phyloP scores from a whole-genome alignment of 2,797 vertebrate species.

The Triplophysa yarkandensis region DNA sequence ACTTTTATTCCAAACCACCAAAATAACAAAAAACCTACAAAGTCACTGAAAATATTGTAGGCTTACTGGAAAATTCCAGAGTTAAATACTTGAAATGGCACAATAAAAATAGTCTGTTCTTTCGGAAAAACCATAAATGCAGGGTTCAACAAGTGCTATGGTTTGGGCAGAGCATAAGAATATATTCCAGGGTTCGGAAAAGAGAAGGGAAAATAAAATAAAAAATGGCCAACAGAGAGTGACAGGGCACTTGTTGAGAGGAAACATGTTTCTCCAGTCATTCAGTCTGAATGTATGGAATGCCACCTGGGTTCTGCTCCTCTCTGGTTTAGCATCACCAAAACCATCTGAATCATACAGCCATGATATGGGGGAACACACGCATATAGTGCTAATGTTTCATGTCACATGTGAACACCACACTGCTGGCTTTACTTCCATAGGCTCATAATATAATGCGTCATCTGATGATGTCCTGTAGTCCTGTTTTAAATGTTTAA shows the following conservation, averaged over 20 bases:
- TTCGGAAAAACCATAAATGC: conserved; percentile 29
- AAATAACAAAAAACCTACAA: background rate
- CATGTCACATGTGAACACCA: background rate
- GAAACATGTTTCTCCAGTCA: conserved; percentile 44
- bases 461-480: background rate
- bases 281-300: conserved; percentile 44
- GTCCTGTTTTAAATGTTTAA: background rate
- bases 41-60: background rate
- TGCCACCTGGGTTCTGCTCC: conserved; percentile 38
- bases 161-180: conserved; percentile 36
- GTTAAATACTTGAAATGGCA: background rate
- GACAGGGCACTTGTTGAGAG: conserved; percentile 45
- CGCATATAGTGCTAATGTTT: background rate
- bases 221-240: conserved; percentile 24
- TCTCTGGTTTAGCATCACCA: conserved; percentile 25
- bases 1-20: background rate
- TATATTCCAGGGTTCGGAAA: conserved; percentile 40
- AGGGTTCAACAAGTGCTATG: conserved; percentile 34
- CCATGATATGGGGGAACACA: background rate
- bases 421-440: background rate
- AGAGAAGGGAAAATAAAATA: conserved; percentile 25
- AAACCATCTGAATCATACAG: background rate
- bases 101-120: background rate
- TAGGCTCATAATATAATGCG: background rate
- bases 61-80: background rate